A percentile compares a stretch with the other conserved stretches of the same genome.
phyloP scores from a whole-genome alignment of 2,888 invertebrate genomes.

The Lottia gigantea region DNA sequence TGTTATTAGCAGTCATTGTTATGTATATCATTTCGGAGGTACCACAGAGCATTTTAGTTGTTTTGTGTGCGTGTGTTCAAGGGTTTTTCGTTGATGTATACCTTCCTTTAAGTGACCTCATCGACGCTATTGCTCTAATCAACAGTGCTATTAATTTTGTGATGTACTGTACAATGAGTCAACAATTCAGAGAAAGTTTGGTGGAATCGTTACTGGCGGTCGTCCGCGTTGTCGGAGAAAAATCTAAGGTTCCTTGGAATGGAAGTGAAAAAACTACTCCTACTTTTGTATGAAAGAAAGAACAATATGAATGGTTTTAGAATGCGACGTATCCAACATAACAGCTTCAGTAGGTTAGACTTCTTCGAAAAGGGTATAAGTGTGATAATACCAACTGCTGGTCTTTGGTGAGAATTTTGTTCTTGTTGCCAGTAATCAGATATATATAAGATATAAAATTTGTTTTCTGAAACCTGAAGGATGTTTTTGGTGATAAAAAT shows the following conservation, averaged over 20 bases:
- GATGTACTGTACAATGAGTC: constrained; percentile 91
- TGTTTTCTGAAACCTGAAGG: no score
- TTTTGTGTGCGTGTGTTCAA: constrained; percentile 70
- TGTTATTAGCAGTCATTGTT: constrained; percentile 80
- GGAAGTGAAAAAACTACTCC: neutral
- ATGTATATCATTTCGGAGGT: constrained; percentile 86
- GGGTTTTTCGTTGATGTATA: constrained; percentile 76
- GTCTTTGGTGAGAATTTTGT: no score
- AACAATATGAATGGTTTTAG: neutral
- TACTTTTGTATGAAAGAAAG: constrained; percentile 11
- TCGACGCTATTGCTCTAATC: constrained; percentile 88
- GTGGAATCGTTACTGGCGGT: constrained; percentile 72
- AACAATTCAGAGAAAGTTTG: constrained; percentile 80
- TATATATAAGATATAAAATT: no score
- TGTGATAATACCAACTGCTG: no score
- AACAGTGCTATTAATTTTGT: constrained; percentile 93
- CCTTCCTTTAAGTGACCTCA: constrained; percentile 75
- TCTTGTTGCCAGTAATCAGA: no score
- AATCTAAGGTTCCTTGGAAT: constrained; percentile 14
- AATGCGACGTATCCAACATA: no score
- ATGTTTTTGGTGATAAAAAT: no score
- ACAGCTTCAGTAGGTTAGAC: no score
- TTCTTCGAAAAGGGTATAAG: no score
- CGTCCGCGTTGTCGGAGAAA: constrained; percentile 6
- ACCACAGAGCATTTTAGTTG: constrained; percentile 35